Evolutionary conservation across 2,113 vertebrate genomes (phyloP).

Genomic region (Melanocharis versteri): DNA sequence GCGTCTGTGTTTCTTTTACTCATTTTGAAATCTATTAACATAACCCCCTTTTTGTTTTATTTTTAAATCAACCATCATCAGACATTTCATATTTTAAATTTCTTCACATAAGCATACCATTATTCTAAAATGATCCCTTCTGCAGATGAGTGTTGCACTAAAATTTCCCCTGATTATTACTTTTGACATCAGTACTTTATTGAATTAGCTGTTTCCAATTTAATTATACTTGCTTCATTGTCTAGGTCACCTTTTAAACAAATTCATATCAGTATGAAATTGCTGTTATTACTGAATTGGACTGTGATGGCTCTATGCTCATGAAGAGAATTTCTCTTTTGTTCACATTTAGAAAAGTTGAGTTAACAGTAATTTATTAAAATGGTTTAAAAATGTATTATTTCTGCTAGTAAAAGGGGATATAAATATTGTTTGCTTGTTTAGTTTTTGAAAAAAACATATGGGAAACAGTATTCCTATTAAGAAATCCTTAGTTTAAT

Average conservation of each 20-base stretch:
- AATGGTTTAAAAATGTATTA: background rate
- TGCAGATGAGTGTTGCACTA: constrained; percentile 42
- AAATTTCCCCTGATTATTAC: constrained; percentile 57
- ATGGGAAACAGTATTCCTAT: background rate
- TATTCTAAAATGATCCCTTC: constrained; percentile 44
- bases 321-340: background rate
- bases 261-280: constrained; percentile 41
- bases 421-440: background rate
- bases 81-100: constrained; percentile 42
- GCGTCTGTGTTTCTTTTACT: constrained; percentile 10
- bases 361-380: background rate
- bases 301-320: background rate
- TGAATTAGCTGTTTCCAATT: constrained; percentile 56
- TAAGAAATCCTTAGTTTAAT: background rate
- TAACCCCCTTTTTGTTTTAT: background rate
- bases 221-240: constrained; percentile 61
- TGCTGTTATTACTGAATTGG: constrained; percentile 18
- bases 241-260: constrained; percentile 60
- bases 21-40: constrained; percentile 28
- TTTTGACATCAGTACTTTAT: constrained; percentile 59
- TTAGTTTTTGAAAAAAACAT: background rate
- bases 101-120: constrained; percentile 23
- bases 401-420: background rate
- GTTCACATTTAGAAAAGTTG: background rate
- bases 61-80: background rate